Conservation (phyloP, 2,113 vertebrate species). For the Isurus oxyrinchus region DNA sequence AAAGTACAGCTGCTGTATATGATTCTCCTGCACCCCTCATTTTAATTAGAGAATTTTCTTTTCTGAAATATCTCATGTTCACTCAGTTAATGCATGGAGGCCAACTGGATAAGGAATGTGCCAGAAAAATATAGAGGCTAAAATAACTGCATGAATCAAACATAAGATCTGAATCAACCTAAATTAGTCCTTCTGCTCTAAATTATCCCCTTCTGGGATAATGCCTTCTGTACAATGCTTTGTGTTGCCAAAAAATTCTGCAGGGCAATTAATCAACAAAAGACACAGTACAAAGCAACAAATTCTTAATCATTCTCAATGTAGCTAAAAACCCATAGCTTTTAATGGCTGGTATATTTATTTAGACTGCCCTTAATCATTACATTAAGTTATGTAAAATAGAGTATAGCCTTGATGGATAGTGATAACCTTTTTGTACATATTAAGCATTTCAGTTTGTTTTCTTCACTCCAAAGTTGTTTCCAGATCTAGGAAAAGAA, state of each 20-base stretch:
- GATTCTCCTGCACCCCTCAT: not conserved
- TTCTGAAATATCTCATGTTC: not conserved
- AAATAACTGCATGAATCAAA: not conserved
- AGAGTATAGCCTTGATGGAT: not conserved
- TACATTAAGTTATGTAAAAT: not conserved
- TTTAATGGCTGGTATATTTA: not conserved
- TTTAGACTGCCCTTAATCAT: not conserved
- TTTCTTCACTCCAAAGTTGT: not conserved
- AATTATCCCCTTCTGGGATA: not conserved
- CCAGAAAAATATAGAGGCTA: not conserved
- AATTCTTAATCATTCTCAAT: not conserved
- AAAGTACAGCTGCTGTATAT: not conserved
- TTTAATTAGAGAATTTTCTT: not conserved
- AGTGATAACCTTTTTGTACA: not conserved
- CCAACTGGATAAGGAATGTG: not conserved
- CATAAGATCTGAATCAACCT: not conserved
- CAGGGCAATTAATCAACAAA: not conserved
- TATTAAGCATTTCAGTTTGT: not conserved
- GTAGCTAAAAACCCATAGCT: not conserved
- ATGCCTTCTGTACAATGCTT: not conserved
- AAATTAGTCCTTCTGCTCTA: constrained; percentile 6
- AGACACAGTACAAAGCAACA: not conserved
- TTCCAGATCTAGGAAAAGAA: not conserved
- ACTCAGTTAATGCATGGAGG: not conserved
- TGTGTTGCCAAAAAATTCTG: not conserved